Conservation (phyloP, 2,797 vertebrate species). For the Rhinoraja longicauda region DNA sequence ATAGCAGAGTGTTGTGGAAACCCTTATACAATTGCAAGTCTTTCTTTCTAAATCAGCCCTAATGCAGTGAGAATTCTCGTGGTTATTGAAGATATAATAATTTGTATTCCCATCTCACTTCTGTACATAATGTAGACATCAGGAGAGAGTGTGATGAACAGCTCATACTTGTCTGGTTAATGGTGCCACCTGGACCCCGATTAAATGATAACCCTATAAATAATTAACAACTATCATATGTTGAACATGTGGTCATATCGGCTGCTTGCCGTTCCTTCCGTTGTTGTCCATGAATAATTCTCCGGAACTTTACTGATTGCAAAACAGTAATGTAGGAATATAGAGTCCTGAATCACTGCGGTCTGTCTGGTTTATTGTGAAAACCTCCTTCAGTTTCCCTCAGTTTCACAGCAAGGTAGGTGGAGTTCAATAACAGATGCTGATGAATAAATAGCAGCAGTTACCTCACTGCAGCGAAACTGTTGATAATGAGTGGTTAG, state of each 20-base stretch:
- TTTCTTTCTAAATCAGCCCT: no score
- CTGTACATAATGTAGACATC: no score
- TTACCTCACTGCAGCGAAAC: neutral
- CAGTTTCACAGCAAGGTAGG: neutral
- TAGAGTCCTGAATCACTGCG: neutral
- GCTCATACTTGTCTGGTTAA: neutral
- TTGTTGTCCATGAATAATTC: neutral
- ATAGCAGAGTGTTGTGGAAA: no score
- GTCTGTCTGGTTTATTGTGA: neutral
- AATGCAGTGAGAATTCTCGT: no score
- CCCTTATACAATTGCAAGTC: no score
- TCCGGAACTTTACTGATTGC: neutral
- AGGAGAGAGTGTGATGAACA: no score
- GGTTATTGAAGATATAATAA: no score
- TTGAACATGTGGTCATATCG: neutral
- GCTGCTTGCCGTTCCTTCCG: neutral
- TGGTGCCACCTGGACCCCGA: neutral
- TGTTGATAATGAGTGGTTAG: neutral
- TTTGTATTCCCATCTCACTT: no score
- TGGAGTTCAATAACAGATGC: neutral
- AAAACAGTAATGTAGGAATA: neutral
- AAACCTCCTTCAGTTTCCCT: neutral
- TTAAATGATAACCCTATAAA: neutral
- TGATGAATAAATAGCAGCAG: constrained; percentile 20
- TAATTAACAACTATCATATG: neutral